Conservation (phyloP, 1,140 invertebrate genomes). For the Drosophila nigromelanica region DNA sequence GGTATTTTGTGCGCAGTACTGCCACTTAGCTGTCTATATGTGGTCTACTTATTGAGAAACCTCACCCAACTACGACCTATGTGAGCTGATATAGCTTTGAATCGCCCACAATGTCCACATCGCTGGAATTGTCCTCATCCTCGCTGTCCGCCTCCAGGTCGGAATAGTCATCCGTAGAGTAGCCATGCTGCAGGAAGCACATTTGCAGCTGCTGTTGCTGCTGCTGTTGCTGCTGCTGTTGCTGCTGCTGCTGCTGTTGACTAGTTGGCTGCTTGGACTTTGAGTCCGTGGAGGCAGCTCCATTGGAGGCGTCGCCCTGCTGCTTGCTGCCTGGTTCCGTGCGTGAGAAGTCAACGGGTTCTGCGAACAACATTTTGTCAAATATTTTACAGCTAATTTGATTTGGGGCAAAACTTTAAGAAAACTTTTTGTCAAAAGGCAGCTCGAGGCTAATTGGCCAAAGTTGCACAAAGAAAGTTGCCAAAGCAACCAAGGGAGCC, state of each 20-base stretch:
- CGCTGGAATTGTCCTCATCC: conserved; percentile 80
- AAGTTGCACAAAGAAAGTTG: conserved; percentile 34
- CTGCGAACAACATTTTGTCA: conserved; percentile 55
- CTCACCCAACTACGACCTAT: conserved; percentile 47
- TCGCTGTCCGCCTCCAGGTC: conserved; percentile 74
- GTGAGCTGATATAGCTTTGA: conserved; percentile 79
- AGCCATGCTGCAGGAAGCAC: conserved; percentile 75
- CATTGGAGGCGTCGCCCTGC: conserved; percentile 41
- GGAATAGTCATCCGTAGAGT: conserved; percentile 79
- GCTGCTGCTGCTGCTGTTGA: conserved; percentile 33
- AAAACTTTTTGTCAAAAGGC: conserved; percentile 59
- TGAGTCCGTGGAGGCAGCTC: conserved; percentile 32
- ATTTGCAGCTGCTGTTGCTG: conserved; percentile 77
- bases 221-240: conserved; percentile 76
- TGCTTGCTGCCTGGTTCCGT: conserved; percentile 61
- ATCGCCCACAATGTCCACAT: conserved; percentile 83
- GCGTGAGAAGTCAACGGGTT: conserved; percentile 84
- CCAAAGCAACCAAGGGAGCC: conserved; percentile 9
- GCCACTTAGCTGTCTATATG: neutral
- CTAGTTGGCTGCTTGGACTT: conserved; percentile 38
- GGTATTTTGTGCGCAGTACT: conserved; percentile 8
- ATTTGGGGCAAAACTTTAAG: conserved; percentile 63
- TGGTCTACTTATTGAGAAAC: conserved; percentile 22
- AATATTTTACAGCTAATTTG: conserved; percentile 68
- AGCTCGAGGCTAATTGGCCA: conserved; percentile 53